These are phyloP conservation scores for Volucella inanis DNA, from an alignment of 2,888 invertebrate species.

Conservation along the genomic window DNA sequence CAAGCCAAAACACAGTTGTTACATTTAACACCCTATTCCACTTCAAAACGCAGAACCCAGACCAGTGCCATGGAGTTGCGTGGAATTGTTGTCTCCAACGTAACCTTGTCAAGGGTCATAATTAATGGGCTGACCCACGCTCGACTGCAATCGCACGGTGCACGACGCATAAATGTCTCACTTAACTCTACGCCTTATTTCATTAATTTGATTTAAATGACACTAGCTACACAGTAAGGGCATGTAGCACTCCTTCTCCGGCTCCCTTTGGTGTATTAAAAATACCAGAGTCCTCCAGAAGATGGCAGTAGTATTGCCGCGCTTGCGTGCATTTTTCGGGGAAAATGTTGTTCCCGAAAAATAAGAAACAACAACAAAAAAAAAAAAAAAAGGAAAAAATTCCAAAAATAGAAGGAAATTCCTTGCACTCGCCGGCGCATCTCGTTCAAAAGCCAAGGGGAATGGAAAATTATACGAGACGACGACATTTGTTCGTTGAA, in stretches of 20 bases:
- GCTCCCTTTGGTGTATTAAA: conserved; percentile 60
- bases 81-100: background rate
- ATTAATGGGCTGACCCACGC: conserved; percentile 70
- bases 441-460: conserved; percentile 58
- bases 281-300: conserved; percentile 63
- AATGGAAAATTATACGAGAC: conserved; percentile 67
- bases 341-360: conserved; percentile 49
- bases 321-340: conserved; percentile 70
- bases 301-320: conserved; percentile 57
- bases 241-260: conserved; percentile 36
- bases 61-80: too few species aligned
- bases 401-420: conserved; percentile 74
- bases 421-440: conserved; percentile 70
- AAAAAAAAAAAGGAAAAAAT: conserved; percentile 31
- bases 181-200: conserved; percentile 73
- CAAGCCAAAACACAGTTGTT: conserved; percentile 17
- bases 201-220: conserved; percentile 75
- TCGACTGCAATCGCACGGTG: conserved; percentile 67
- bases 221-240: conserved; percentile 45
- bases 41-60: conserved; percentile 2
- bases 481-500: conserved; percentile 72
- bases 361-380: background rate
- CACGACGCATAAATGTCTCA: conserved; percentile 72
- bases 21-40: conserved; percentile 7
- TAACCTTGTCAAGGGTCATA: conserved; percentile 51